phyloP scores from a whole-genome alignment of 2,888 invertebrate genomes.

The Oxyscelio sp. region DNA sequence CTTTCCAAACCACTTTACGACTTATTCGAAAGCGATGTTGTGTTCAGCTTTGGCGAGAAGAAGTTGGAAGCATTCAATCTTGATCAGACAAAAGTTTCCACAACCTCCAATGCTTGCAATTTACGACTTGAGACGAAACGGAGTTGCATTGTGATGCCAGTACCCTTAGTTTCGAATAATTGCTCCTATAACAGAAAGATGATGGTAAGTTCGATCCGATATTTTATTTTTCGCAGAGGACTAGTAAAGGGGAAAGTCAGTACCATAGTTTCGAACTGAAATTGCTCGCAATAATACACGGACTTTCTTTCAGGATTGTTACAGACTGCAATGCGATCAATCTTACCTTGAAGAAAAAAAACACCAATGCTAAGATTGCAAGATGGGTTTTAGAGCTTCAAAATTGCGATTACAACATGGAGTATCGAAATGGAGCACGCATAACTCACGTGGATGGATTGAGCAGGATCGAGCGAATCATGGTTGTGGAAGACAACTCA shows the following conservation, averaged over 20 bases:
- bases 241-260: constrained; percentile 77
- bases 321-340: constrained; percentile 1
- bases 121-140: constrained; percentile 81
- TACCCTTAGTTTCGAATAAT: constrained; percentile 80
- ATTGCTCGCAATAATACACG: constrained; percentile 74
- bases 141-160: constrained; percentile 85
- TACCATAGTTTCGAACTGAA: constrained; percentile 84
- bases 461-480: constrained; percentile 32
- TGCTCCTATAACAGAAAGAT: constrained; percentile 81
- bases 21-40: constrained; percentile 64
- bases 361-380: constrained; percentile 78
- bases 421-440: constrained; percentile 64
- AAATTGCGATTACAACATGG: constrained; percentile 71
- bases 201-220: constrained; percentile 80
- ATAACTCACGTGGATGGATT: constrained; percentile 79
- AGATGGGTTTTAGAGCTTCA: constrained; percentile 74
- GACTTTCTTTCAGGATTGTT: constrained; percentile 73
- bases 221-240: constrained; percentile 81
- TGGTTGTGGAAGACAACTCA: constrained; percentile 64
- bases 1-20: constrained; percentile 81
- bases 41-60: constrained; percentile 76
- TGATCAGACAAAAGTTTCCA: constrained; percentile 73
- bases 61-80: constrained; percentile 76
- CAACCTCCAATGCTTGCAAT: constrained; percentile 79
- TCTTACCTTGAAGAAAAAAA: constrained; percentile 75